Evolutionary conservation across 1,140 invertebrate genomes (phyloP).

Genomic region (Rhizoglyphus robini): DNA sequence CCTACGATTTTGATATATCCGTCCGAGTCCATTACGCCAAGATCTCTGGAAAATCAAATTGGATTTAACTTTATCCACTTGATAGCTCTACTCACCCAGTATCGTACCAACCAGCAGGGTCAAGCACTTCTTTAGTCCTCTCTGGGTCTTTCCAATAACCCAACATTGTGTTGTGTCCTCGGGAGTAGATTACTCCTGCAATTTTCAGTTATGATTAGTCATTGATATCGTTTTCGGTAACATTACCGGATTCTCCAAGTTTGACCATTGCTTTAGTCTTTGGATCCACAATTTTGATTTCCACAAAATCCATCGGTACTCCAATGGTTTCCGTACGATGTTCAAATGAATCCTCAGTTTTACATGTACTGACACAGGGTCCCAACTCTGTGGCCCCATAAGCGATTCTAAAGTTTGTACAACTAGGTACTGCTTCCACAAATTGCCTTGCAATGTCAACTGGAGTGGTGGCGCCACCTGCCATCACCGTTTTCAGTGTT

Average conservation of each 20-base stretch:
- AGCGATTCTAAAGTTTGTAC: slow-evolving; percentile 19
- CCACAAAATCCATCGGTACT: slow-evolving; percentile 56
- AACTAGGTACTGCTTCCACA: background rate
- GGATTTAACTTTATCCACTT: too few species aligned
- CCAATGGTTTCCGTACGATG: slow-evolving; percentile 37
- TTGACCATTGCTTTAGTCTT: slow-evolving; percentile 29
- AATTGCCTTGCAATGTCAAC: slow-evolving; percentile 8
- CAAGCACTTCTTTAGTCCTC: slow-evolving; percentile 59
- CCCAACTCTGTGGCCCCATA: slow-evolving; percentile 22
- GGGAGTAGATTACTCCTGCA: slow-evolving; percentile 62
- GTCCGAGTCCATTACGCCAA: slow-evolving; percentile 53
- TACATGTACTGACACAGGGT: too few species aligned
- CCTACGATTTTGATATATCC: slow-evolving; percentile 68
- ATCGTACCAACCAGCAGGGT: slow-evolving; percentile 61
- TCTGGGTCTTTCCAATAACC: slow-evolving; percentile 68
- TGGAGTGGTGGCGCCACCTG: slow-evolving; percentile 16
- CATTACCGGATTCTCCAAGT: slow-evolving; percentile 17
- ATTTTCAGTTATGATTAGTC: too few species aligned
- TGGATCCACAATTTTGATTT: slow-evolving; percentile 58
- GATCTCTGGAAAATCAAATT: slow-evolving; percentile 50
- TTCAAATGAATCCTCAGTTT: too few species aligned
- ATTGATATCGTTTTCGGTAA: too few species aligned
- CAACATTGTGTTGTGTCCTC: slow-evolving; percentile 67
- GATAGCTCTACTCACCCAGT: too few species aligned
- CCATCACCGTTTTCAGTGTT: slow-evolving; percentile 13